These are phyloP conservation scores for Syngnathoides biaculeatus DNA, from an alignment of 2,113 vertebrate genomes.

Conservation along the genomic window DNA sequence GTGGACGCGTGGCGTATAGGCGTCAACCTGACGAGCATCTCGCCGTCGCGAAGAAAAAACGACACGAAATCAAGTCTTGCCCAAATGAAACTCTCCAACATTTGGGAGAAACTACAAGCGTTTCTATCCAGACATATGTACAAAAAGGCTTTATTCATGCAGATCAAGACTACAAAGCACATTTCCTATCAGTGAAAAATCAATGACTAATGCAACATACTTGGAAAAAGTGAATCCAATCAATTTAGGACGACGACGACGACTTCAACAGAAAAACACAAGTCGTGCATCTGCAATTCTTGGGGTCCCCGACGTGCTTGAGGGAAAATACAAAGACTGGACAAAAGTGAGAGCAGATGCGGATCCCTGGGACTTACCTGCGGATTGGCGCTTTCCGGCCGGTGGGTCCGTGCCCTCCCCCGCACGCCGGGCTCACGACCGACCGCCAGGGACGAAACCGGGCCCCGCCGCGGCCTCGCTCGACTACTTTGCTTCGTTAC, in stretches of 20 bases:
- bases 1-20: too few species aligned
- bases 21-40: too few species aligned
- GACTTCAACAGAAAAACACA: not conserved
- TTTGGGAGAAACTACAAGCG: not conserved
- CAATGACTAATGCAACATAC: not conserved
- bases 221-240: not conserved
- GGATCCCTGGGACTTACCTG: slow-evolving; percentile 55
- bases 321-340: not conserved
- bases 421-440: not conserved
- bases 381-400: slow-evolving; percentile 26
- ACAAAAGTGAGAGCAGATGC: not conserved
- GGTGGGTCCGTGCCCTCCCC: slow-evolving; percentile 13
- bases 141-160: slow-evolving; percentile 1
- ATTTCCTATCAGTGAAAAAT: not conserved
- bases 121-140: too few species aligned
- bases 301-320: not conserved
- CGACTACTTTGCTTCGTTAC: not conserved
- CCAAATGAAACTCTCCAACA: too few species aligned
- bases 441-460: not conserved
- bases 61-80: too few species aligned
- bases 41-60: too few species aligned
- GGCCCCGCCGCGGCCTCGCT: not conserved
- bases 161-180: not conserved
- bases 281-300: not conserved
- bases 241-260: not conserved